Percentiles rank a stretch among this genome's conserved stretches.
Evolutionary conservation across 2,888 invertebrate genomes (phyloP).

Genomic region (Ectobius pallidus): DNA sequence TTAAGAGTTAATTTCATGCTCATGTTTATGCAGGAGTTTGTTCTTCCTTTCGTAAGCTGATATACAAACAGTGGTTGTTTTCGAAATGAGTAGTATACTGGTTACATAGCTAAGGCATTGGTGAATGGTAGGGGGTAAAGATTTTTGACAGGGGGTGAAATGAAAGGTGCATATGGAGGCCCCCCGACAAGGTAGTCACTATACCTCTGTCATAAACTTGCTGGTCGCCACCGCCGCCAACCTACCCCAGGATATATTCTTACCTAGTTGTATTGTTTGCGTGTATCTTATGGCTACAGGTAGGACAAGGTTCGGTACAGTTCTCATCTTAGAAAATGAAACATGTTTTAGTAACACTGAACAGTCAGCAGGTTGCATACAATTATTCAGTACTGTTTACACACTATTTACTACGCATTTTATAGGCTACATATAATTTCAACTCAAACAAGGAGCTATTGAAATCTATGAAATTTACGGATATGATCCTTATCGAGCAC

Average conservation of each 20-base stretch:
- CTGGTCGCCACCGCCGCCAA: no score
- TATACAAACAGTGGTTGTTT: neutral
- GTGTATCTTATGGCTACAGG: neutral
- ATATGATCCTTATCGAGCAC: no score
- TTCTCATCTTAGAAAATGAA: neutral
- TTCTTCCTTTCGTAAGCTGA: no score
- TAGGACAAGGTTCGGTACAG: neutral
- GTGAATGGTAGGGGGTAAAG: neutral
- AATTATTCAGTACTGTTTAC: no score
- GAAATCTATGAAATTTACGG: no score
- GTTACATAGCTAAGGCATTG: neutral
- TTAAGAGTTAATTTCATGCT: no score
- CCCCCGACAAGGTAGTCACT: neutral
- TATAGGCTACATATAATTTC: no score
- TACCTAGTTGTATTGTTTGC: neutral
- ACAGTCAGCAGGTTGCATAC: no score
- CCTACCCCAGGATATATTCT: neutral
- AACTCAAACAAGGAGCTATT: no score
- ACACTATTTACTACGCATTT: no score
- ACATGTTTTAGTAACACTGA: neutral
- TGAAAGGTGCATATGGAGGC: neutral
- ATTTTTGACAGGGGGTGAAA: slow-evolving; percentile 1
- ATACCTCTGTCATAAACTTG: slow-evolving; percentile 12
- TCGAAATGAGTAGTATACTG: neutral
- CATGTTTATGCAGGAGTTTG: no score